These are phyloP conservation scores for Melitaea cinxia DNA, from an alignment of 1,140 invertebrate species.

Conservation along the genomic window DNA sequence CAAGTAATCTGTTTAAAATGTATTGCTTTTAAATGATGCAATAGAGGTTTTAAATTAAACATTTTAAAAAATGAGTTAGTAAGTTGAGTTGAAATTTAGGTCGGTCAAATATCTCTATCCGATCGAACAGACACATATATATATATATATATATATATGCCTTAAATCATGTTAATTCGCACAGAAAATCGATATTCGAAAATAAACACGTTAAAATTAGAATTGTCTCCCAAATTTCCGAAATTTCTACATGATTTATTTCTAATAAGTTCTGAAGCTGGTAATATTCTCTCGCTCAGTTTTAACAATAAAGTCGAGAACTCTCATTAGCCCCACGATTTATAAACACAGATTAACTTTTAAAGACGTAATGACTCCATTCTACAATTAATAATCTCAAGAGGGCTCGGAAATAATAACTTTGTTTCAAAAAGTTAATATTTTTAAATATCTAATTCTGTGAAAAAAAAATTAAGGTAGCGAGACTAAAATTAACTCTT, in stretches of 20 bases:
- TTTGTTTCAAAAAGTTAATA: neutral
- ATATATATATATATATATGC: too few relatives aligned
- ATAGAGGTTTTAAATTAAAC: too few relatives aligned
- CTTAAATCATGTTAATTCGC: neutral
- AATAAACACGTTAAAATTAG: constrained; percentile 22
- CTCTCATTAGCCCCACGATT: constrained; percentile 51
- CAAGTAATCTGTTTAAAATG: too few relatives aligned
- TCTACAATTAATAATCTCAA: constrained; percentile 37
- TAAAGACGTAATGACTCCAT: constrained; percentile 35
- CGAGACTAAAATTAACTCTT: too few relatives aligned
- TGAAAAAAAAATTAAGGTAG: too few relatives aligned
- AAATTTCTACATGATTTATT: constrained; percentile 51
- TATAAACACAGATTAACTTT: constrained; percentile 48
- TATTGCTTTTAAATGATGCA: too few relatives aligned
- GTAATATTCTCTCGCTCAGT: constrained; percentile 47
- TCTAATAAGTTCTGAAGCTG: constrained; percentile 47
- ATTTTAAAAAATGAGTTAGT: too few relatives aligned
- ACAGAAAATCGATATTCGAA: neutral
- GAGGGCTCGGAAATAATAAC: constrained; percentile 7
- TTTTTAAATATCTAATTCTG: neutral
- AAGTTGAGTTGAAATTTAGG: too few relatives aligned
- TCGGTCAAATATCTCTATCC: too few relatives aligned
- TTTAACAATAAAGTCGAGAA: constrained; percentile 50
- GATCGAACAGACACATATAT: too few relatives aligned
- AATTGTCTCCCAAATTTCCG: constrained; percentile 31